Evolutionary conservation across 2,797 vertebrate genomes (phyloP).

Genomic region (Periophthalmus magnuspinnatus): DNA sequence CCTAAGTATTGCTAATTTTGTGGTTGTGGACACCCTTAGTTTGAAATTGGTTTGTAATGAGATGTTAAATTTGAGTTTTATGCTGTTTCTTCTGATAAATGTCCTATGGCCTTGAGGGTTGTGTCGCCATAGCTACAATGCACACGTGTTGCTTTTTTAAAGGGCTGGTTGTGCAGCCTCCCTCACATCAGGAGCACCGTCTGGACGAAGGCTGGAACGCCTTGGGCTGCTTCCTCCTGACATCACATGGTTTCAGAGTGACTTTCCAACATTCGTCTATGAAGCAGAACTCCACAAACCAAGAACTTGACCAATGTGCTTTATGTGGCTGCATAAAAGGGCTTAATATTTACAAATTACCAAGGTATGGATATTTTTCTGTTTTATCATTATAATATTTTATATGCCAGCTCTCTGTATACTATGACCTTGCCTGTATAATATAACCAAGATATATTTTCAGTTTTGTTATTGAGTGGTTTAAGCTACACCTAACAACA

Average conservation of each 20-base stretch:
- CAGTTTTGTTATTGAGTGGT: neutral
- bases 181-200: constrained; percentile 9
- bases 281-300: constrained; percentile 54
- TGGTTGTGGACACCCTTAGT: accelerated
- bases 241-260: constrained; percentile 77
- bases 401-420: neutral
- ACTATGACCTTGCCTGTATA: neutral
- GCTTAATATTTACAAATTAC: neutral
- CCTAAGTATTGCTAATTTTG: neutral
- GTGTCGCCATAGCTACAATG: constrained; percentile 24
- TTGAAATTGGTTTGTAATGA: neutral
- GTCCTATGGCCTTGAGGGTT: neutral
- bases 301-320: constrained; percentile 14
- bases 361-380: constrained; percentile 45
- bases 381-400: neutral
- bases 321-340: constrained; percentile 6
- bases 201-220: constrained; percentile 37
- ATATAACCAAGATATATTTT: neutral
- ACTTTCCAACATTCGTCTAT: constrained; percentile 59
- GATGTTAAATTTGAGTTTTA: neutral
- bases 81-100: neutral
- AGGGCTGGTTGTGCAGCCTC: constrained; percentile 16
- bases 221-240: constrained; percentile 69
- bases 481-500: neutral
- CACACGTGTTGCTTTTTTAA: constrained; percentile 16